These are phyloP conservation scores for Hanleya hanleyi DNA, from an alignment of 2,888 invertebrate genomes.

Conservation along the genomic window DNA sequence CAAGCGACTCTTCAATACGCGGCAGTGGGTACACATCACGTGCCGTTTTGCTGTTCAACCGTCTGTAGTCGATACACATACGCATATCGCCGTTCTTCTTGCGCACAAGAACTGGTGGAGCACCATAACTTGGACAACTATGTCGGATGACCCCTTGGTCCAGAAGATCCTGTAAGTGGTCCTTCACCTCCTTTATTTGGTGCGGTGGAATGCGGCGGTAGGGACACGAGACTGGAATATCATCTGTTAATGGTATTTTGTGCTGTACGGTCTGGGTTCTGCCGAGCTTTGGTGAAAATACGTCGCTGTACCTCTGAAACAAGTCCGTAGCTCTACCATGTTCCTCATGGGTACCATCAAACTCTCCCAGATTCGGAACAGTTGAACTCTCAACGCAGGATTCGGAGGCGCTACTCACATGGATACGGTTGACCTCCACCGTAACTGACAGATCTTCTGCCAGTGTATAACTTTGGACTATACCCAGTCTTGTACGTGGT, in stretches of 20 bases:
- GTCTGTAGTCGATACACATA: constrained; percentile 33
- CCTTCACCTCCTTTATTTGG: constrained; percentile 16
- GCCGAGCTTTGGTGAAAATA: constrained; percentile 9
- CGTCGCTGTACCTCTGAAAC: constrained; percentile 4
- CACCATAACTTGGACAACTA: constrained; percentile 29
- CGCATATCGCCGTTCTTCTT: constrained; percentile 37
- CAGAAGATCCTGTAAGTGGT: constrained; percentile 24
- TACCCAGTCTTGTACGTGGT: constrained; percentile 6
- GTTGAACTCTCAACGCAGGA: no score
- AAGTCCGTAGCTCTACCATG: no score
- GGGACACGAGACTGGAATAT: constrained; percentile 8
- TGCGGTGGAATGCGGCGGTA: constrained; percentile 24
- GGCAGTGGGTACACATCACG: no score
- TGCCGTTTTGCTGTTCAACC: constrained; percentile 32
- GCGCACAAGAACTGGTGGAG: constrained; percentile 38
- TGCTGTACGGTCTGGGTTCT: constrained; percentile 9
- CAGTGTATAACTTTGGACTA: neutral
- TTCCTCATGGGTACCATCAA: no score
- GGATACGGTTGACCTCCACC: neutral
- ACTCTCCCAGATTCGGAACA: no score
- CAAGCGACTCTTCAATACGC: constrained; percentile 40
- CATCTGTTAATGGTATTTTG: neutral
- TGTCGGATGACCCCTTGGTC: neutral
- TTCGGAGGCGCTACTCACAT: neutral
- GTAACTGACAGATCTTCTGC: neutral